Conservation (phyloP, 1,140 invertebrate species). For the Hormaphis cornu region DNA sequence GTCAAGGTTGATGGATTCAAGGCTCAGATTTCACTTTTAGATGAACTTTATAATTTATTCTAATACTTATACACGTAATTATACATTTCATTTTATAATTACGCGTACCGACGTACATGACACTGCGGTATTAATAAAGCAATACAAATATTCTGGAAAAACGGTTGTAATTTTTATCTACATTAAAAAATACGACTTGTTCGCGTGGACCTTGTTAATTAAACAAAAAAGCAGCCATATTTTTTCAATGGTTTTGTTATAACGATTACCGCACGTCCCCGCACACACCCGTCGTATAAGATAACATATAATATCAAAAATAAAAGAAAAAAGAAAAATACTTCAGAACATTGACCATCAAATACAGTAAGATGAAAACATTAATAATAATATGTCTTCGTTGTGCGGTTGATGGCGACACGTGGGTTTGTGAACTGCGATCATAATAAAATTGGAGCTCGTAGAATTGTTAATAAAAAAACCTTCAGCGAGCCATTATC, state of each 20-base stretch:
- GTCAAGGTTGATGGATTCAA: conserved; percentile 23
- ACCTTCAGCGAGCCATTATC: background rate
- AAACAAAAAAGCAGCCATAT: too few relatives aligned
- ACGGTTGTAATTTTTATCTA: too few relatives aligned
- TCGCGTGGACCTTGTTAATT: too few relatives aligned
- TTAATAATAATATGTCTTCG: conserved; percentile 6
- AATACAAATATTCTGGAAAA: conserved; percentile 1
- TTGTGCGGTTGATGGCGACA: background rate
- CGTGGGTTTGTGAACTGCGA: background rate
- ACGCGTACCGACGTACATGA: background rate
- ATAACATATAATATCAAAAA: background rate
- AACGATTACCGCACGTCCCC: too few relatives aligned
- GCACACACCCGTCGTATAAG: too few relatives aligned
- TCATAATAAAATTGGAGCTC: background rate
- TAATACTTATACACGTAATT: conserved; percentile 11
- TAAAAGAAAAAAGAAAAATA: background rate
- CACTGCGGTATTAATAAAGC: background rate
- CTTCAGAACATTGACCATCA: background rate
- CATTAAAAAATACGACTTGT: too few relatives aligned
- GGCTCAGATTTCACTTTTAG: conserved; percentile 29
- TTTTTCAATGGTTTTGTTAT: too few relatives aligned
- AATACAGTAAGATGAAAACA: conserved; percentile 1
- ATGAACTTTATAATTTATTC: conserved; percentile 32
- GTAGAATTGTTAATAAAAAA: background rate
- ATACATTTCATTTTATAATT: conserved; percentile 17